These are phyloP conservation scores for Chiroxiphia lanceolata DNA, from an alignment of 2,797 vertebrate genomes.

Conservation along the genomic window DNA sequence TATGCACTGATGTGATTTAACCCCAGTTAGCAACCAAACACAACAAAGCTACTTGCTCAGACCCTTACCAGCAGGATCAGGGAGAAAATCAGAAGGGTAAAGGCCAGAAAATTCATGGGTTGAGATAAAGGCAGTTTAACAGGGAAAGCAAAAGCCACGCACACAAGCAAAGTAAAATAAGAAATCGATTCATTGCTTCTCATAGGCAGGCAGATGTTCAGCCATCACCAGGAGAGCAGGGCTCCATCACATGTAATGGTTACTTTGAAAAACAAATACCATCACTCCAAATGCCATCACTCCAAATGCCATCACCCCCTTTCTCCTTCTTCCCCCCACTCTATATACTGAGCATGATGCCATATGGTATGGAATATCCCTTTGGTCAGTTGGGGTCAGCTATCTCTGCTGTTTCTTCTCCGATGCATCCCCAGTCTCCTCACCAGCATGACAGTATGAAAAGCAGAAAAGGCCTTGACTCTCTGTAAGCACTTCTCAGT, in stretches of 20 bases:
- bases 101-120: background rate
- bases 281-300: background rate
- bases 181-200: background rate
- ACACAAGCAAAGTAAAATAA: background rate
- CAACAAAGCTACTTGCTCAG: background rate
- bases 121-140: background rate
- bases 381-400: background rate
- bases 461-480: background rate
- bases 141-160: background rate
- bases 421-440: background rate
- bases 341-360: background rate
- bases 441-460: background rate
- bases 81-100: background rate
- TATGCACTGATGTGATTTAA: background rate
- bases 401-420: background rate
- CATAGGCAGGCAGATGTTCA: background rate
- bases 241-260: no score
- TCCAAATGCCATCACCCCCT: background rate
- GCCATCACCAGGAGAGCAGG: background rate
- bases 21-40: background rate
- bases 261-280: background rate
- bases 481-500: background rate
- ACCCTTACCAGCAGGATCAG: background rate
- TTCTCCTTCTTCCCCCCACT: background rate
- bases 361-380: no score